Evolutionary conservation across 2,888 invertebrate genomes (phyloP).

Genomic region (Amaurobius ferox): DNA sequence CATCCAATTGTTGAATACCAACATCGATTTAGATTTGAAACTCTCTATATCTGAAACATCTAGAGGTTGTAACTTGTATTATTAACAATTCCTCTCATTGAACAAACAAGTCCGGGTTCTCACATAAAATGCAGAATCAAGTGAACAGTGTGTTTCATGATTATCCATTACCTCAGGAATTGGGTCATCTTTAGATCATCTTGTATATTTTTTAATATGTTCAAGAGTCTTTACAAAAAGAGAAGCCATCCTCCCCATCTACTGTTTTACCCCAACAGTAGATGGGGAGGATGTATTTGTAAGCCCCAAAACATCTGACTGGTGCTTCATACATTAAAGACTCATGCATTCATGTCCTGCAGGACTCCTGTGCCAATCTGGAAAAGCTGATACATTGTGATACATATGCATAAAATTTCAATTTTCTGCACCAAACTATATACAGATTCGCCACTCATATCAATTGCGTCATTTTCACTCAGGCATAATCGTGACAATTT

Average conservation of each 20-base stretch:
- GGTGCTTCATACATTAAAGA: conserved; percentile 1
- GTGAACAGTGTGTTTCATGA: conserved; percentile 2
- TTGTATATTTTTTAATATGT: not conserved
- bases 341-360: conserved; percentile 9
- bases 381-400: no score
- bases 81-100: no score
- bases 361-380: no score
- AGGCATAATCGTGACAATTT: no score
- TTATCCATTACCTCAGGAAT: not conserved
- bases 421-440: no score
- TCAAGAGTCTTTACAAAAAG: not conserved
- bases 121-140: not conserved
- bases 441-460: no score
- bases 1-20: conserved; percentile 3
- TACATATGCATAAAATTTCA: no score
- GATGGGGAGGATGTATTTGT: not conserved
- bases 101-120: not conserved
- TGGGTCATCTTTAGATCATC: conserved; percentile 3
- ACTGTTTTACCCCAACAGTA: no score
- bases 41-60: not conserved
- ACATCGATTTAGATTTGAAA: not conserved
- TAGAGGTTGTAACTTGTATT: not conserved
- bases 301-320: not conserved
- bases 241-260: not conserved
- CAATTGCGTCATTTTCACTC: no score